Evolutionary conservation across 2,797 vertebrate species (phyloP).

Genomic region (Peromyscus melanophrys): DNA sequence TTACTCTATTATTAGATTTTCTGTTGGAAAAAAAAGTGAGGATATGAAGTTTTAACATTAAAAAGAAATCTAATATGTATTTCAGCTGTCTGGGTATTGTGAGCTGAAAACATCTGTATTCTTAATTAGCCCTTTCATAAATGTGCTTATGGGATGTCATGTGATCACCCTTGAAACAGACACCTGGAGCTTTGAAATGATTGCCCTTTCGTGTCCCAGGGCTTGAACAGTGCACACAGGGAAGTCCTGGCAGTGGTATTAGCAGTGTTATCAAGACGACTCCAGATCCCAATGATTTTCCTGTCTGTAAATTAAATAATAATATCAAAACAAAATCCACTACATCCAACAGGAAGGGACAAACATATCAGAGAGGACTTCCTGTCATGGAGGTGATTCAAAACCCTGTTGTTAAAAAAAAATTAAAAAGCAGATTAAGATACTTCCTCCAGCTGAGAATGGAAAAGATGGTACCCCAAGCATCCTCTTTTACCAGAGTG

Average conservation of each 20-base stretch:
- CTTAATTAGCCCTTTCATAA: constrained; percentile 89
- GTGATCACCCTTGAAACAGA: constrained; percentile 84
- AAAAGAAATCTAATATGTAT: constrained; percentile 62
- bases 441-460: constrained; percentile 56
- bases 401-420: constrained; percentile 12
- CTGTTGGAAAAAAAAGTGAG: constrained; percentile 72
- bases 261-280: constrained; percentile 87
- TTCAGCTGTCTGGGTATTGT: constrained; percentile 88
- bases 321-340: constrained; percentile 83
- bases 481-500: background rate
- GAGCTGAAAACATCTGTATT: constrained; percentile 88
- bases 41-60: constrained; percentile 55
- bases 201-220: constrained; percentile 64
- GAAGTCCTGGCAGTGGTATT: constrained; percentile 87
- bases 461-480: constrained; percentile 53
- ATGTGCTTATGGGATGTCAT: constrained; percentile 85
- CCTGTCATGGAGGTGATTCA: constrained; percentile 79
- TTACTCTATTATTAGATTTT: constrained; percentile 83
- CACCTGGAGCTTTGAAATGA: constrained; percentile 86
- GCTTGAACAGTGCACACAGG: constrained; percentile 40
- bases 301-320: constrained; percentile 86
- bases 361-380: constrained; percentile 90
- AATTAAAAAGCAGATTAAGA: background rate
- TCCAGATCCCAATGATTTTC: constrained; percentile 88
- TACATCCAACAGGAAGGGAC: constrained; percentile 85